Evolutionary conservation across 1,140 invertebrate genomes (phyloP), one percentile per base, ranked within the genome.

Genomic region (Eueides isabella): DNA sequence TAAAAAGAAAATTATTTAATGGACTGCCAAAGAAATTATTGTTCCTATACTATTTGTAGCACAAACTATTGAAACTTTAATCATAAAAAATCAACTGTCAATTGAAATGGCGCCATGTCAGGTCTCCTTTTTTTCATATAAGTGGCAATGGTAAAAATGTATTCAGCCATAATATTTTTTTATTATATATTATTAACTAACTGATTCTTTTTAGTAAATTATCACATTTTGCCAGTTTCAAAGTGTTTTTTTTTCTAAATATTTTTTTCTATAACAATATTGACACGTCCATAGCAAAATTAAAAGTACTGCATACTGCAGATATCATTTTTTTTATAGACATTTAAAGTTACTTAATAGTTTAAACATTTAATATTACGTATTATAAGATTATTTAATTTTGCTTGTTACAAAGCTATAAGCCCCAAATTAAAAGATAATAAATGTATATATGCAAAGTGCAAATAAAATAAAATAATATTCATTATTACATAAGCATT

Each of bases 271-370:
- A 48, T 6, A 67, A 7, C 35, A 67, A 48, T 67, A 67, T 67
- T 55, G 44, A 67, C 44, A 48, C 66, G 48, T 55, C 66, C 66
- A 67, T 67, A 67, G 66, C 66, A 55, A 67, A 9, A 9, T 12
- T 11, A 23, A 11, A 23, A 26, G 23, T 55, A 12, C 23, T 0
- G 11, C 7, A 26, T 55, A 44, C 19, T 19, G 5, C 7, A 16
- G n/a, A 44, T 44, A 38, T 44, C 5, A 19, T 12, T 11, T 26
- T 55, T 7, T 55, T 55, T 55, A n/a, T n/a, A 23, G 19, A 23
- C 23, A 48, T 48, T 48, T 23, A 2, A 23, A 26, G 26, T 55
- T 26, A 26, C 9, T 55, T 23, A 55, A 23, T 44, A 1, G 5
- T 6, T 23, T 55, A 48, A 0, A 19, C 26, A 9, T 26, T 23